Evolutionary conservation across 2,888 invertebrate genomes (phyloP), one percentile per base, ranked within the genome.

Genomic region (Venusia cambrica): DNA sequence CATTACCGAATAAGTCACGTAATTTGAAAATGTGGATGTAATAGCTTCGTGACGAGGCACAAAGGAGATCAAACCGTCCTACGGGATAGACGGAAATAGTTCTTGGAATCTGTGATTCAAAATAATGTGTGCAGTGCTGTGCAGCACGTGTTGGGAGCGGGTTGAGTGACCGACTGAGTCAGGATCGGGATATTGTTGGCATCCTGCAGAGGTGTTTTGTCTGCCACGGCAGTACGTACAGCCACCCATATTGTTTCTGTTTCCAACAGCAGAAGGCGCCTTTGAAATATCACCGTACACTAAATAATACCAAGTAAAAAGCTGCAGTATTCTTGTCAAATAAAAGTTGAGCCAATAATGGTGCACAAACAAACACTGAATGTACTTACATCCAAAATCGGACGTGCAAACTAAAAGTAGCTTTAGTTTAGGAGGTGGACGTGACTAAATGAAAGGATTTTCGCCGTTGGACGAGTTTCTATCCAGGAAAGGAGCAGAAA

Each of bases 91-190:
- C 54, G 48, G 52, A 62, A 60, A 61, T 58, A 55, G 46, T 54
- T 33, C 54, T 47, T 55, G 59, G 59, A 66, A 67, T 63, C 57
- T 60, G 55, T 58, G 57, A 51, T 49, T 57, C 51, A 54, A 62
- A 62, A 58, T 65, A 59, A 58, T n/a, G n/a, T n/a, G n/a, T n/a
- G n/a, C n/a, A n/a, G n/a, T n/a, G n/a, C n/a, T n/a, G n/a, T n/a
- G n/a, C n/a, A n/a, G n/a, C 70, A 66, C 70, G 67, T 72, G 73
- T 57, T 60, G 42, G 56, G 50, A 52, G 51, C 45, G 53, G 62
- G 72, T 71, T 69, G 58, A 66, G 46, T 73, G 73, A 71, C 77
- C 76, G 65, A 54, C 55, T 54, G 61, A 56, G 57, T 62, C 63
- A 62, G 60, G 61, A 62, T 52, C 47, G 48, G 54, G 57, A 59